These are phyloP conservation scores for Bicyclus anynana DNA, from an alignment of 1,140 invertebrate genomes.

Conservation along the genomic window DNA sequence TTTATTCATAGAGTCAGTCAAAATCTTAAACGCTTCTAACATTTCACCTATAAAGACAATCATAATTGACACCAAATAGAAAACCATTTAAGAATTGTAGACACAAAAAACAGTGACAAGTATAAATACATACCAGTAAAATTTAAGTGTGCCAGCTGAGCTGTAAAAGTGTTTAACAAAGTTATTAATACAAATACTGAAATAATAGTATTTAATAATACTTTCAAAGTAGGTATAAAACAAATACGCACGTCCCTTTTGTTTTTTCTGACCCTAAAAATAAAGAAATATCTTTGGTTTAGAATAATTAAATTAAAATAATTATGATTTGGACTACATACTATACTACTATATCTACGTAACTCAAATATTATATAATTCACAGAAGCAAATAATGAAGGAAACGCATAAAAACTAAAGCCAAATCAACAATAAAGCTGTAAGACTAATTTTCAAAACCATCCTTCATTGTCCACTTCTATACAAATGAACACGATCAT, in stretches of 20 bases:
- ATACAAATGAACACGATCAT: conserved; percentile 56
- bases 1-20: conserved; percentile 48
- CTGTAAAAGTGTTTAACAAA: conserved; percentile 32
- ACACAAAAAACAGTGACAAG: too few relatives aligned
- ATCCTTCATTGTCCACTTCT: conserved; percentile 55
- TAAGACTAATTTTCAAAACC: conserved; percentile 21
- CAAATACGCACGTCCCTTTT: conserved; percentile 43
- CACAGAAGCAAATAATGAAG: conserved; percentile 15
- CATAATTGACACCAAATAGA: not conserved
- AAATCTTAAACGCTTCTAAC: conserved; percentile 50
- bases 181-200: not conserved
- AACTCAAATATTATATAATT: not conserved
- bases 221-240: conserved; percentile 3
- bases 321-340: too few relatives aligned
- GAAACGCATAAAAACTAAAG: conserved; percentile 1
- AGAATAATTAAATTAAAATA: too few relatives aligned
- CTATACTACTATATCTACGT: not conserved
- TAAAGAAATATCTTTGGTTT: too few relatives aligned
- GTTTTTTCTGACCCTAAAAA: conserved; percentile 47
- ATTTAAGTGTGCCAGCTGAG: conserved; percentile 44
- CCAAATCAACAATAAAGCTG: not conserved
- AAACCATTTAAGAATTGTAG: too few relatives aligned
- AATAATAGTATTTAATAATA: not conserved
- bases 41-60: conserved; percentile 40
- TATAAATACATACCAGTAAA: conserved; percentile 35